Conservation (phyloP, 2,797 vertebrate genomes). For the Microtus californicus region DNA sequence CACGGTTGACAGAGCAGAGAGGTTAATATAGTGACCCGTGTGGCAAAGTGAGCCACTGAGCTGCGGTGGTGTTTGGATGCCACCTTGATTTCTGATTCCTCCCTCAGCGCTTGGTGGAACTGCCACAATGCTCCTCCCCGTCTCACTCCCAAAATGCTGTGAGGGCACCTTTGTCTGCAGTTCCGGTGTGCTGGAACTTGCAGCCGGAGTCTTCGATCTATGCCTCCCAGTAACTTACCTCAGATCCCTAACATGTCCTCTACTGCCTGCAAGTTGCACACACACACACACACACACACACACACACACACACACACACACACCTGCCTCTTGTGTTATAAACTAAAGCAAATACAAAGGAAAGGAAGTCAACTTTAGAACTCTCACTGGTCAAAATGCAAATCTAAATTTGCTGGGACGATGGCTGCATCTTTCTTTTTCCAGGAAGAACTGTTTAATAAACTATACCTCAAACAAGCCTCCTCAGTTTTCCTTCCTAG, state of each 20-base stretch:
- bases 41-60: constrained; percentile 51
- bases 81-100: constrained; percentile 32
- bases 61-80: not conserved
- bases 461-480: constrained; percentile 42
- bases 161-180: not conserved
- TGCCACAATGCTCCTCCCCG: not conserved
- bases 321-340: not conserved
- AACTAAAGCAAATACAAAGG: constrained; percentile 42
- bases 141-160: not conserved
- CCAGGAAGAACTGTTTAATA: constrained; percentile 33
- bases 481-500: constrained; percentile 13
- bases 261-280: not conserved
- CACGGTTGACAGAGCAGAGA: constrained; percentile 65
- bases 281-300: too few species aligned
- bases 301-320: too few species aligned
- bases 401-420: constrained; percentile 55
- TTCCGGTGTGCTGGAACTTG: not conserved
- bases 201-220: not conserved
- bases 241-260: not conserved
- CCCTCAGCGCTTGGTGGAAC: not conserved
- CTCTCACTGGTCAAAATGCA: constrained; percentile 23
- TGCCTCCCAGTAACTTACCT: constrained; percentile 1
- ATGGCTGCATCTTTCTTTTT: not conserved
- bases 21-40: constrained; percentile 63
- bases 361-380: constrained; percentile 61